Conservation (phyloP, 2,888 invertebrate genomes). For the Chymomyza fuscimana region DNA sequence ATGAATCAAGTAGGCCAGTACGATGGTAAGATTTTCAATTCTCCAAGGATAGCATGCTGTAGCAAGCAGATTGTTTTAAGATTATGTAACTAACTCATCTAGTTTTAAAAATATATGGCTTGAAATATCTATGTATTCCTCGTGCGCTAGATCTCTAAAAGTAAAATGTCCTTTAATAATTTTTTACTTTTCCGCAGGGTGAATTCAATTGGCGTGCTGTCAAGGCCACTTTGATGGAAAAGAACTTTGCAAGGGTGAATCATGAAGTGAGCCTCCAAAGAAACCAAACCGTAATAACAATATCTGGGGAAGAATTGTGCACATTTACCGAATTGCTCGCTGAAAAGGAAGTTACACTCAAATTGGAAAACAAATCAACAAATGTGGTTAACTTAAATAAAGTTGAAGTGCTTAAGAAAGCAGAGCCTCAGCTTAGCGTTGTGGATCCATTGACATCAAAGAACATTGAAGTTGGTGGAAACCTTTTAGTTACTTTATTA, state of each 20-base stretch:
- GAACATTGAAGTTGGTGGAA: slow-evolving; percentile 4
- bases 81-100: too few species aligned
- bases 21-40: too few species aligned
- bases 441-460: slow-evolving; percentile 48
- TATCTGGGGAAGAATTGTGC: slow-evolving; percentile 81
- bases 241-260: slow-evolving; percentile 39
- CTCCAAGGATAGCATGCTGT: too few species aligned
- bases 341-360: slow-evolving; percentile 53
- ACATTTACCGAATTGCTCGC: slow-evolving; percentile 79
- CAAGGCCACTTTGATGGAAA: slow-evolving; percentile 55
- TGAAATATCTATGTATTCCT: too few species aligned
- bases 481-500: not conserved
- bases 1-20: too few species aligned
- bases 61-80: too few species aligned
- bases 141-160: too few species aligned
- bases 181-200: slow-evolving; percentile 61
- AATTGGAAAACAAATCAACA: slow-evolving; percentile 55
- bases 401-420: slow-evolving; percentile 33
- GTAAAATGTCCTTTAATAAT: not conserved
- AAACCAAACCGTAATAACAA: slow-evolving; percentile 78
- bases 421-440: slow-evolving; percentile 53
- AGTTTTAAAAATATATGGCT: too few species aligned
- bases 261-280: not conserved
- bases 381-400: slow-evolving; percentile 36
- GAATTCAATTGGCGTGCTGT: slow-evolving; percentile 77